Conservation (phyloP, 2,113 vertebrate species). For the Rattus norvegicus region DNA sequence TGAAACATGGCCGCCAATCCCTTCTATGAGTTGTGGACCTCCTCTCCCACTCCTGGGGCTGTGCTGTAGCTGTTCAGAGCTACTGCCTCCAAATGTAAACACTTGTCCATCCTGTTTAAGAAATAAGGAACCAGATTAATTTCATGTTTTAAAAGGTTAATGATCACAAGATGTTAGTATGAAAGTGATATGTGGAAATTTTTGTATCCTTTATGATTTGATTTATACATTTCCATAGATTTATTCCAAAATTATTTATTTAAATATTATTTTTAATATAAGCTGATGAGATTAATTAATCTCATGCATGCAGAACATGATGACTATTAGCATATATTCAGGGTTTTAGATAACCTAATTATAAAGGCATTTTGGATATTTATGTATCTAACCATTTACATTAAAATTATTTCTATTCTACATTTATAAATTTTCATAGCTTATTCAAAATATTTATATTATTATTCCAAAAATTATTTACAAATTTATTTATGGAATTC, state of each 20-base stretch:
- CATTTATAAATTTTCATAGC: background rate
- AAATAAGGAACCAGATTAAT: slow-evolving; percentile 7
- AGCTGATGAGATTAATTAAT: too few species aligned
- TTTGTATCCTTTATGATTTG: background rate
- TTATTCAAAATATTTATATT: background rate
- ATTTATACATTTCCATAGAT: background rate
- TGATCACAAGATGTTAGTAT: background rate
- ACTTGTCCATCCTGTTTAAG: slow-evolving; percentile 84
- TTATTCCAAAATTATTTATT: background rate
- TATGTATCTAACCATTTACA: too few species aligned
- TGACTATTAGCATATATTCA: too few species aligned
- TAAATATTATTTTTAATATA: background rate
- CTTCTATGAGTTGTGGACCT: slow-evolving; percentile 80
- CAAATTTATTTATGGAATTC: background rate
- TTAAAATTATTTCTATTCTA: too few species aligned
- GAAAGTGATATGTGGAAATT: background rate
- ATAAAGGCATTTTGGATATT: too few species aligned
- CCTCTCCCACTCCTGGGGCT: slow-evolving; percentile 57
- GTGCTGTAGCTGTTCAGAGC: slow-evolving; percentile 85
- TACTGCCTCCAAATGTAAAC: slow-evolving; percentile 88
- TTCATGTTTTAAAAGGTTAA: background rate
- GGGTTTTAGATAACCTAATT: too few species aligned
- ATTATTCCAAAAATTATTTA: background rate
- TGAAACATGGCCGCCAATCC: slow-evolving; percentile 75
- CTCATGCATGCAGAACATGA: too few species aligned